A percentile compares a stretch with the other conserved stretches of the same genome.
These are phyloP conservation scores for Yasuhikotakia modesta DNA, from an alignment of 2,797 vertebrate species.

Conservation along the genomic window DNA sequence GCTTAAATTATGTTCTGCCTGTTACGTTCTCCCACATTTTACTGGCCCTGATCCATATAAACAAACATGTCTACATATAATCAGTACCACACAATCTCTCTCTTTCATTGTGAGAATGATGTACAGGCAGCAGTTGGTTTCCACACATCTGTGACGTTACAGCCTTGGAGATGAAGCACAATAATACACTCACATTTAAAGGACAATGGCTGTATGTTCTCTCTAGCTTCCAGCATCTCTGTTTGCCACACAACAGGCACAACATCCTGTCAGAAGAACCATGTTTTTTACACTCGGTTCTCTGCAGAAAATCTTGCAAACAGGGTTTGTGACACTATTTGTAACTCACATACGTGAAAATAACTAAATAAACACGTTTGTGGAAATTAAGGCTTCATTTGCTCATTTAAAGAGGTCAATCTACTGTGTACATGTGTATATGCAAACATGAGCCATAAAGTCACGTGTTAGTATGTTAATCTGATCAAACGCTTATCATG, in stretches of 20 bases:
- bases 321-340: too few species aligned
- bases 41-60: not conserved
- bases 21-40: too few species aligned
- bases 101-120: not conserved
- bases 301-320: not conserved
- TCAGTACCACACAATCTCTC: not conserved
- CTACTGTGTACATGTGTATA: too few species aligned
- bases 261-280: not conserved
- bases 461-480: too few species aligned
- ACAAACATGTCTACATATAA: not conserved
- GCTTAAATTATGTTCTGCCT: too few species aligned
- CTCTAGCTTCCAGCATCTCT: too few species aligned
- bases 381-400: not conserved
- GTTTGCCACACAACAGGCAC: not conserved
- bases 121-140: not conserved
- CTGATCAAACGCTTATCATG: too few species aligned
- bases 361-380: too few species aligned
- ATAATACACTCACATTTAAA: conserved; percentile 34
- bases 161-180: conserved; percentile 25
- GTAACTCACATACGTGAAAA: too few species aligned
- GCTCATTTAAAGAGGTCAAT: not conserved
- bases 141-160: not conserved
- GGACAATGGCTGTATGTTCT: not conserved
- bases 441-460: too few species aligned
- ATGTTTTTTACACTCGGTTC: too few species aligned